Base-by-base conservation (phyloP, 2,797 vertebrate species). In the Margarornis squamiger region DNA sequence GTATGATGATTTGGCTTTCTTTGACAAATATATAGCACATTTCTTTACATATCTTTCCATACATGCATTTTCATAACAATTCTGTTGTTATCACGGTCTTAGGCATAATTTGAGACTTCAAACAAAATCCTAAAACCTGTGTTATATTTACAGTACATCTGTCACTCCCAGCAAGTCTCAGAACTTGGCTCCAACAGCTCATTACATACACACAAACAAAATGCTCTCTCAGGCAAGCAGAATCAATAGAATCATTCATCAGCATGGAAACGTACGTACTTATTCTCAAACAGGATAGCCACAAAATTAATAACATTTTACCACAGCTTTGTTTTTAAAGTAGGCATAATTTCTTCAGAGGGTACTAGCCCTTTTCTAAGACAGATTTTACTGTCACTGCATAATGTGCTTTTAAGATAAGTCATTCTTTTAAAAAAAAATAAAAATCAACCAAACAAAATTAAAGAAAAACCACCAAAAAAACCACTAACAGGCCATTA, bases 131-230 rank as follows among this genome's bases (percentile, higher is more conserved):
- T 84, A 67, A 71, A 70, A 57, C 15, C 36, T 74, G 48, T 70
- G 21, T 29, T 76, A 12, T 67, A 79, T 89, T 94, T 95, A 27
- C 52, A 61, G 48, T 24, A 52, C 4, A 24, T 61, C 63, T 81
- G 54, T 70, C 80, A 58, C 83, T 82, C 70, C 76, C 55, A 85
- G 23, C 21, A 73, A 80, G 27, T 54, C 41, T 83, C 86, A 54
- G 38, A 73, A 93, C 23, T 68, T 72, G 30, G 77, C 62, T 92
- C 38, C 29, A 81, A 51, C 12, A 92, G 36, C 46, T 86, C 55
- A 62, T 90, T 86, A 79, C 59, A 66, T 66, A 45, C 41, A 88
- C 32, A 77, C 21, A 81, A 94, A 48, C 30, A 88, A 88, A 91
- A 81, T 16, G 11, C 45, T 72, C 38, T 75, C 70, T 63, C 36